A percentile compares a stretch with the other conserved stretches of the same genome.
phyloP scores from a whole-genome alignment of 2,888 invertebrate genomes.

The Nysson spinosus region DNA sequence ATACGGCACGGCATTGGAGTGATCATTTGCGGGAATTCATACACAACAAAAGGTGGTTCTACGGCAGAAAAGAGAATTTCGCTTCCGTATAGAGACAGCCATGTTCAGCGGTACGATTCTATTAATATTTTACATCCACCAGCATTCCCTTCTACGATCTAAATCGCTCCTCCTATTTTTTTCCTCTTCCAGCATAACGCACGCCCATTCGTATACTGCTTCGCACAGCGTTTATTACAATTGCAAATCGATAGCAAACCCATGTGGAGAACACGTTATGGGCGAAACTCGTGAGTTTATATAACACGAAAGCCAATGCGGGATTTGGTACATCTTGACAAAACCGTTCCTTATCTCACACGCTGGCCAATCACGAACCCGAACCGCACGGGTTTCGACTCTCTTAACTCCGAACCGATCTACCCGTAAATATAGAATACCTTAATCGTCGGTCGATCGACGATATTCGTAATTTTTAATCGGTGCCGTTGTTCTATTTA shows the following conservation, averaged over 20 bases:
- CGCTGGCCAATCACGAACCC: no score
- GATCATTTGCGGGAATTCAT: conserved; percentile 26
- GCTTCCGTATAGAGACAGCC: conserved; percentile 35
- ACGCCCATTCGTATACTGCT: conserved; percentile 32
- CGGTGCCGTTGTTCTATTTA: no score
- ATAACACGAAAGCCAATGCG: conserved; percentile 21
- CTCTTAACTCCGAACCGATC: no score
- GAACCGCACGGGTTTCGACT: no score
- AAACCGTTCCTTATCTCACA: no score
- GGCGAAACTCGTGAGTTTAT: conserved; percentile 3
- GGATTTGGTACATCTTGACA: conserved; percentile 8
- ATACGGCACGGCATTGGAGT: not conserved
- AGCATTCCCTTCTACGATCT: conserved; percentile 24
- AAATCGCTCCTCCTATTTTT: conserved; percentile 48
- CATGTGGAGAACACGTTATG: conserved; percentile 15
- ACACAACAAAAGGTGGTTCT: not conserved
- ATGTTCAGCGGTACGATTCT: conserved; percentile 22
- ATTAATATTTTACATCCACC: conserved; percentile 52
- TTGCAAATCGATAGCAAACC: conserved; percentile 48
- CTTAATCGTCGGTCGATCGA: no score
- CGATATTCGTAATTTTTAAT: no score
- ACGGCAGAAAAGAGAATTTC: conserved; percentile 5
- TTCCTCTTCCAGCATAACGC: conserved; percentile 28
- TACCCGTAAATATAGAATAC: no score
- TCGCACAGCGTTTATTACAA: conserved; percentile 44